A percentile compares a stretch with the other conserved stretches of the same genome.
phyloP scores from a whole-genome alignment of 2,888 invertebrate genomes.

The Meganola albula region DNA sequence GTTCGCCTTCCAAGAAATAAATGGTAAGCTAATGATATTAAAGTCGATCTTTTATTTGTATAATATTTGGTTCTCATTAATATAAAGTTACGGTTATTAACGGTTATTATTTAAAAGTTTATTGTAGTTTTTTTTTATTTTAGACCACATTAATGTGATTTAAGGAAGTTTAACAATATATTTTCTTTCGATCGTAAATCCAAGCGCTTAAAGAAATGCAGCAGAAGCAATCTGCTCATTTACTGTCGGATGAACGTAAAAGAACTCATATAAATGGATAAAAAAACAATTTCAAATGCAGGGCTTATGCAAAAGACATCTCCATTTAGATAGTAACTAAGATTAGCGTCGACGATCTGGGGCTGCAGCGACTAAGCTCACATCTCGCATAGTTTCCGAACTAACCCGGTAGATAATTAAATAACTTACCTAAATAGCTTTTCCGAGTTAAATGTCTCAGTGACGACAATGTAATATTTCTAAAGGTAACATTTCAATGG shows the following conservation, averaged over 20 bases:
- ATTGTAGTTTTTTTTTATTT: too few relatives aligned
- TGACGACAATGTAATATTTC: slow-evolving; percentile 46
- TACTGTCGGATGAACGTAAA: slow-evolving; percentile 28
- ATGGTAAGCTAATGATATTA: too few relatives aligned
- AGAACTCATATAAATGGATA: slow-evolving; percentile 41
- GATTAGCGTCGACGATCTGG: slow-evolving; percentile 46
- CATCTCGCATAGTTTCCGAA: slow-evolving; percentile 51
- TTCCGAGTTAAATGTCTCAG: slow-evolving; percentile 47
- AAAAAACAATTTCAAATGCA: slow-evolving; percentile 52
- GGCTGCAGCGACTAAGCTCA: slow-evolving; percentile 46
- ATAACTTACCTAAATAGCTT: slow-evolving; percentile 62
- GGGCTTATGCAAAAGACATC: slow-evolving; percentile 54
- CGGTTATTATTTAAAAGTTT: too few relatives aligned
- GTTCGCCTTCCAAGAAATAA: slow-evolving; percentile 99
- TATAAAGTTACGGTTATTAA: too few relatives aligned
- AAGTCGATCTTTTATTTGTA: too few relatives aligned
- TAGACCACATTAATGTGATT: too few relatives aligned
- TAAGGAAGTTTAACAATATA: too few relatives aligned
- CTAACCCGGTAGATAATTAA: slow-evolving; percentile 51
- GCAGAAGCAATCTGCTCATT: slow-evolving; percentile 16
- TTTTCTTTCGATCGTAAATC: too few relatives aligned
- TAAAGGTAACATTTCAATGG: slow-evolving; percentile 38
- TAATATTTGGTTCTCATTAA: too few relatives aligned
- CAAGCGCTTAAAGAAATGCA: slow-evolving; percentile 2
- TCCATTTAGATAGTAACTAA: slow-evolving; percentile 50